Percentiles rank a stretch among this genome's conserved stretches.
Evolutionary conservation across 2,888 invertebrate genomes (phyloP).

Genomic region (Ethmia dodecea): DNA sequence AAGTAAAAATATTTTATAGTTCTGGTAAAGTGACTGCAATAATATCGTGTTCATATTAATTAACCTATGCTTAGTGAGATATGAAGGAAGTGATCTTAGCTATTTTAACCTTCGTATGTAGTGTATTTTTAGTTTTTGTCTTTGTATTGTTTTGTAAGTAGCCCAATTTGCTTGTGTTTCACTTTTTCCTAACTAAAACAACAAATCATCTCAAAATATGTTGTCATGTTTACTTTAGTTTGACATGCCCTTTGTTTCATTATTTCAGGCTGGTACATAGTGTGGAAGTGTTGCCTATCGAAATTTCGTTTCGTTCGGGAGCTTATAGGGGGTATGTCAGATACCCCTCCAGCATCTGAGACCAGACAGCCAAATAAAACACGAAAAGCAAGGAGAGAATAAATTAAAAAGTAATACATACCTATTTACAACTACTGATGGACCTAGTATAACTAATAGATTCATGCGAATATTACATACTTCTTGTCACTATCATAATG

Average conservation of each 20-base stretch:
- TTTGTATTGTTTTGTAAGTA: constrained; percentile 76
- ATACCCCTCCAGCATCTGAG: constrained; percentile 80
- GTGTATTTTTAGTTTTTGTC: constrained; percentile 69
- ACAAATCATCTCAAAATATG: not conserved
- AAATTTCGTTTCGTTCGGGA: constrained; percentile 93
- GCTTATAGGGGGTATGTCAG: constrained; percentile 84
- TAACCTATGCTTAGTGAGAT: constrained; percentile 48
- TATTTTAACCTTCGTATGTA: constrained; percentile 69
- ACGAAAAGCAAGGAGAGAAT: constrained; percentile 55
- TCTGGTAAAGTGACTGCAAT: constrained; percentile 58
- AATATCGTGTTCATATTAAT: constrained; percentile 47
- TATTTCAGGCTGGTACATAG: constrained; percentile 91
- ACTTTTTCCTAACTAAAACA: constrained; percentile 20
- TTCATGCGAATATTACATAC: too few relatives aligned
- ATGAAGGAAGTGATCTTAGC: constrained; percentile 74
- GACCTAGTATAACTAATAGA: too few relatives aligned
- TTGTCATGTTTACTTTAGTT: not conserved
- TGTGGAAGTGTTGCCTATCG: constrained; percentile 94
- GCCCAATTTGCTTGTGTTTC: constrained; percentile 34
- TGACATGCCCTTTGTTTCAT: constrained; percentile 24
- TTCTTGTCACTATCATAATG: too few relatives aligned
- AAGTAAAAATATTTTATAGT: constrained; percentile 33
- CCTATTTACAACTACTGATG: too few relatives aligned
- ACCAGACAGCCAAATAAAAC: constrained; percentile 73
- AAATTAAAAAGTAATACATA: constrained; percentile 24